phyloP scores from a whole-genome alignment of 2,888 invertebrate genomes.

The Meiosimyza platycephala region DNA sequence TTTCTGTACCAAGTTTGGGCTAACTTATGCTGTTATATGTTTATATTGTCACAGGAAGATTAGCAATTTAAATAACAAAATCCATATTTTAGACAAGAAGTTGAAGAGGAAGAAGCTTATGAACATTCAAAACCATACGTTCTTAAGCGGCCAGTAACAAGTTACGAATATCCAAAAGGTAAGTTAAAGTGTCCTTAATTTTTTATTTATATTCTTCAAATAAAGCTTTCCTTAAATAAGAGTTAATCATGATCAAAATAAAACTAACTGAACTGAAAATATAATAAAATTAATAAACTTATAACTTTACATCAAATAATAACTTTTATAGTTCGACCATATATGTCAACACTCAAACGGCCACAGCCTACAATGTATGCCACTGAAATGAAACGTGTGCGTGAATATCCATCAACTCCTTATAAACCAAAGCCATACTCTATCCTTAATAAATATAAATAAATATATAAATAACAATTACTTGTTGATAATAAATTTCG shows the following conservation, averaged over 20 bases:
- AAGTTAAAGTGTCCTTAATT: conserved; percentile 16
- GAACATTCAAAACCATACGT: conserved; percentile 28
- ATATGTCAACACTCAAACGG: conserved; percentile 59
- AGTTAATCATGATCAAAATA: conserved; percentile 6
- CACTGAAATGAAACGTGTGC: conserved; percentile 60
- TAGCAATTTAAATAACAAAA: not conserved
- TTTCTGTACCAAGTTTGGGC: no score
- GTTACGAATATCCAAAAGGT: conserved; percentile 46
- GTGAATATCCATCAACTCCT: conserved; percentile 59
- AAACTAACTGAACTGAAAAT: conserved; percentile 15
- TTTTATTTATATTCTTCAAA: conserved; percentile 3
- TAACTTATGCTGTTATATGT: no score
- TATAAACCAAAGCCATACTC: conserved; percentile 59
- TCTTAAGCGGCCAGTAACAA: conserved; percentile 32
- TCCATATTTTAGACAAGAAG: conserved; percentile 34
- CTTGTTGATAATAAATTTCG: no score
- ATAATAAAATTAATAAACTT: conserved; percentile 21
- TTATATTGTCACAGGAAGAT: no score
- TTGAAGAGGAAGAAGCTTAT: conserved; percentile 40
- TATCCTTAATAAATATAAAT: conserved; percentile 60
- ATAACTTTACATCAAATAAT: conserved; percentile 29
- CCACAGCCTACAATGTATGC: conserved; percentile 50
- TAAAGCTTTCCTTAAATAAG: not conserved
- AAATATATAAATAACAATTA: conserved; percentile 14
- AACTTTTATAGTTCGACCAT: conserved; percentile 61